Evolutionary conservation across 1,140 invertebrate genomes (phyloP).

Genomic region (Steinernema feltiae): DNA sequence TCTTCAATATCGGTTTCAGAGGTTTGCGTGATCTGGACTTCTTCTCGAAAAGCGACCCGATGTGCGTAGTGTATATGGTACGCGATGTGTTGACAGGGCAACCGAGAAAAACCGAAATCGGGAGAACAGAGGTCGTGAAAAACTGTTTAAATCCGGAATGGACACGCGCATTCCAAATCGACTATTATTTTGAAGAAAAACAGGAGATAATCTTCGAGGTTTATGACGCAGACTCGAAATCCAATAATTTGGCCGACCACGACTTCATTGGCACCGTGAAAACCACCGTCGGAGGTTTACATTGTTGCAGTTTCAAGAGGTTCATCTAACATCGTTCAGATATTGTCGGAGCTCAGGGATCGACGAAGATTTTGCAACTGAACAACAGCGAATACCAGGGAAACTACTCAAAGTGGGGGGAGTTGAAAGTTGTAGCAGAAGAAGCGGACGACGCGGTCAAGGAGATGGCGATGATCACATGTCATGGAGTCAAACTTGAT

Average conservation of each 20-base stretch:
- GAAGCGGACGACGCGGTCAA: slow-evolving; percentile 61
- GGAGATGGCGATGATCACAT: slow-evolving; percentile 61
- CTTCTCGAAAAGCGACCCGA: slow-evolving; percentile 33
- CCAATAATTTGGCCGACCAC: not conserved
- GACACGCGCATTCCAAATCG: slow-evolving; percentile 61
- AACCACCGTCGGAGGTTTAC: slow-evolving; percentile 53
- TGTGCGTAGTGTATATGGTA: slow-evolving; percentile 24
- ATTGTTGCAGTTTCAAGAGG: slow-evolving; percentile 52
- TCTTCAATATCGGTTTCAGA: slow-evolving; percentile 37
- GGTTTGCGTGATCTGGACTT: slow-evolving; percentile 22
- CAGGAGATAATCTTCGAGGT: slow-evolving; percentile 60
- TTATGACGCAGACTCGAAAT: slow-evolving; percentile 40
- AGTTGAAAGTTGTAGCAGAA: slow-evolving; percentile 60
- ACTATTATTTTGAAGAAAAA: slow-evolving; percentile 63
- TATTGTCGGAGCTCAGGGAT: slow-evolving; percentile 17
- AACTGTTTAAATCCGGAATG: slow-evolving; percentile 63
- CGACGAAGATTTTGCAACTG: not conserved
- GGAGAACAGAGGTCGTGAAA: slow-evolving; percentile 62
- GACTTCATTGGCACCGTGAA: slow-evolving; percentile 2
- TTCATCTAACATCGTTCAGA: not conserved
- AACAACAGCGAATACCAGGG: not conserved
- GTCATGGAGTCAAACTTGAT: slow-evolving; percentile 61
- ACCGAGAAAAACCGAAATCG: slow-evolving; percentile 48
- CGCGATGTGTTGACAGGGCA: not conserved
- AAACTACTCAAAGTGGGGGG: not conserved